Percentiles rank a stretch among this genome's conserved stretches.
phyloP scores from a whole-genome alignment of 2,113 vertebrate species.

The Tychaedon coryphoeus region DNA sequence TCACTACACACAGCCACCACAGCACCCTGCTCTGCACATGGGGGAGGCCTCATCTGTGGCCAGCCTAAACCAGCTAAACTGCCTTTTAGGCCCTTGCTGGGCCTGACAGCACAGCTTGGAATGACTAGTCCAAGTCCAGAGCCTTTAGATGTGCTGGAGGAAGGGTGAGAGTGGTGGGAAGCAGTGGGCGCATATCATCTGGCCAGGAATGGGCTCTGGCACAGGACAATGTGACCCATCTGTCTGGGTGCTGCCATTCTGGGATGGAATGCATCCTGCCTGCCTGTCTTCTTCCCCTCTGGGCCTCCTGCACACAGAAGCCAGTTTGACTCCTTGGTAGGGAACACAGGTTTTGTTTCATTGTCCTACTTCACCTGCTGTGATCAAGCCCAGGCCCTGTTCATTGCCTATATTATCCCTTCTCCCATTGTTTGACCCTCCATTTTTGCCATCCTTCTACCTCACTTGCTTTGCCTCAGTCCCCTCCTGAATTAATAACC shows the following conservation, averaged over 20 bases:
- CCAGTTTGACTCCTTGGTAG: not conserved
- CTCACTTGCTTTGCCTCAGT: not conserved
- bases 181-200: not conserved
- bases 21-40: too few relatives aligned
- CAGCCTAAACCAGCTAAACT: not conserved
- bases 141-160: not conserved
- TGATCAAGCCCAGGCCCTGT: too few relatives aligned
- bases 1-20: accelerated
- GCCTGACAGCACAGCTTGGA: not conserved
- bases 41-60: not conserved
- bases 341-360: not conserved
- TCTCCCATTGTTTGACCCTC: not conserved
- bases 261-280: not conserved
- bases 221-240: accelerated
- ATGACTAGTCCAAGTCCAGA: not conserved
- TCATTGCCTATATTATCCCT: not conserved
- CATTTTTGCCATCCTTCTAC: not conserved
- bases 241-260: not conserved
- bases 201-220: not conserved
- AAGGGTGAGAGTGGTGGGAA: not conserved
- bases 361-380: not conserved
- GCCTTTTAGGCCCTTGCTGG: not conserved
- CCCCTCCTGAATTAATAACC: not conserved
- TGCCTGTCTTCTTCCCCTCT: not conserved
- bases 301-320: not conserved